Conservation (phyloP, 2,888 invertebrate genomes). For the Cosmia trapezina region DNA sequence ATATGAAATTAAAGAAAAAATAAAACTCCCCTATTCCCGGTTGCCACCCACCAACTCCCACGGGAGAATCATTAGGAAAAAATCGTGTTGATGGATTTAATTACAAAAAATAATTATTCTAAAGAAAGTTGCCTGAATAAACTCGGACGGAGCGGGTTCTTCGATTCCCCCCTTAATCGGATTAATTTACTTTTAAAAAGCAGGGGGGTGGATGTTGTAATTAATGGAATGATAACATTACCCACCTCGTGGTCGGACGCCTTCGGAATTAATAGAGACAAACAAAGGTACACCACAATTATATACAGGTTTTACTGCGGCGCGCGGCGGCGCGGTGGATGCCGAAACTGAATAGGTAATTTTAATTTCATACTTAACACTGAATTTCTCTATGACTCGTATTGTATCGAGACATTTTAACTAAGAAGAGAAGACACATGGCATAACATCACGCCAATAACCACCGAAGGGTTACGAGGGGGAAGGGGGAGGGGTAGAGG, state of each 20-base stretch:
- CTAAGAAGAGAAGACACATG: too few relatives aligned
- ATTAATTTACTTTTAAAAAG: slow-evolving; percentile 91
- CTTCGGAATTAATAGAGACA: slow-evolving; percentile 75
- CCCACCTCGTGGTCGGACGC: slow-evolving; percentile 87
- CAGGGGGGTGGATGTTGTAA: slow-evolving; percentile 88
- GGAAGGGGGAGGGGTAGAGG: too few relatives aligned
- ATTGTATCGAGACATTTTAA: too few relatives aligned
- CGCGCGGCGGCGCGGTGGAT: too few relatives aligned
- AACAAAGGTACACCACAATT: slow-evolving; percentile 69
- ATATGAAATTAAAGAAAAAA: slow-evolving; percentile 80
- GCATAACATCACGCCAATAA: too few relatives aligned
- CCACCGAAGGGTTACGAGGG: too few relatives aligned
- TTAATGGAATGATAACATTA: slow-evolving; percentile 91
- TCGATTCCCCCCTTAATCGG: slow-evolving; percentile 90
- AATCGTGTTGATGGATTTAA: slow-evolving; percentile 91
- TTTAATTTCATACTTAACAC: background rate
- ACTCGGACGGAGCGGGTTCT: slow-evolving; percentile 89
- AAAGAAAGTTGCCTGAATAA: slow-evolving; percentile 90
- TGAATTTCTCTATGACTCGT: background rate
- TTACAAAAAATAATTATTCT: slow-evolving; percentile 91
- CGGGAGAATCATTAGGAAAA: slow-evolving; percentile 90
- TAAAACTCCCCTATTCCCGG: slow-evolving; percentile 73
- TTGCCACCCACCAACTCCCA: slow-evolving; percentile 77
- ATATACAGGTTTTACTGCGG: slow-evolving; percentile 40
- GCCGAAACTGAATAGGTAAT: background rate